A percentile compares a stretch with the other conserved stretches of the same genome.
Evolutionary conservation across 1,140 invertebrate species (phyloP).

Genomic region (Drosophila suzukii): DNA sequence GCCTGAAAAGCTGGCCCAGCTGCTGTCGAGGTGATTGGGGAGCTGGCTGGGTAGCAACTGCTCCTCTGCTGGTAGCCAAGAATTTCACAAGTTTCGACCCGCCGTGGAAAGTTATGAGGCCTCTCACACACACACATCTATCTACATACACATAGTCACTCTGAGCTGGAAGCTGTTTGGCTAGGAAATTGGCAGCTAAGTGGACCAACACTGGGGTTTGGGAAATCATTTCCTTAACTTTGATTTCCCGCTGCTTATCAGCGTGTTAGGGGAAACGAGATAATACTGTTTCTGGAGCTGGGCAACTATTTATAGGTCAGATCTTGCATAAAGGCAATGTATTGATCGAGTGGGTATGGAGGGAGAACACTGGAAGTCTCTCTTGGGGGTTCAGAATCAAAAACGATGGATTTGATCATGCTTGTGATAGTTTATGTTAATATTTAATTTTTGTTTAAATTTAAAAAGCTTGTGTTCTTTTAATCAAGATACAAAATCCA

Average conservation of each 20-base stretch:
- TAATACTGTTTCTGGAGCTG: constrained; percentile 12
- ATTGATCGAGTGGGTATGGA: constrained; percentile 13
- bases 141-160: constrained; percentile 13
- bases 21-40: constrained; percentile 56
- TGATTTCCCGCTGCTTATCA: constrained; percentile 32
- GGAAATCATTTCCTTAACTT: constrained; percentile 37
- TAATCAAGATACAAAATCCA: no score
- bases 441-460: no score
- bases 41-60: constrained; percentile 15
- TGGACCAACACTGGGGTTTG: constrained; percentile 35
- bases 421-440: no score
- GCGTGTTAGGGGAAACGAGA: constrained; percentile 6
- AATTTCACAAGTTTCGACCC: constrained; percentile 67
- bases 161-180: constrained; percentile 38
- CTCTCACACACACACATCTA: constrained; percentile 22
- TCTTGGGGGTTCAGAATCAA: no score
- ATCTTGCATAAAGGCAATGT: constrained; percentile 28
- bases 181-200: constrained; percentile 43
- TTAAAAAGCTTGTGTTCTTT: no score
- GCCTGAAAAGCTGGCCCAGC: constrained; percentile 56
- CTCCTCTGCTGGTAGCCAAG: constrained; percentile 67
- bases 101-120: constrained; percentile 70
- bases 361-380: background rate
- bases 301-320: constrained; percentile 36
- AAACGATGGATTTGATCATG: no score